Percentiles rank a stretch among this genome's conserved stretches.
phyloP scores from a whole-genome alignment of 2,113 vertebrate genomes.

The Neodon shergylaensis region DNA sequence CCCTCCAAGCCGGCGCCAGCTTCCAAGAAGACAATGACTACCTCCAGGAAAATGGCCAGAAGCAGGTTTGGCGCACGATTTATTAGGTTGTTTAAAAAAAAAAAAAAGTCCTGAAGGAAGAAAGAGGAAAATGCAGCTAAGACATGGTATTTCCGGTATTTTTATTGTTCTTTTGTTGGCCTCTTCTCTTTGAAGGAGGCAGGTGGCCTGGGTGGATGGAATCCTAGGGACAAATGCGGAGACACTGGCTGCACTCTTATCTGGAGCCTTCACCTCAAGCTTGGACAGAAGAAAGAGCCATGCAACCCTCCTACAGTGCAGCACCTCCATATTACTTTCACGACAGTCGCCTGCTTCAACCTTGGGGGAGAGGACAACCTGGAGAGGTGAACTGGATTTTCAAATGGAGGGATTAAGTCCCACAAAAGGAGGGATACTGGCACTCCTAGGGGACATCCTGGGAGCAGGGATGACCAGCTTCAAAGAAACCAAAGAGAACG shows the following conservation, averaged over 20 bases:
- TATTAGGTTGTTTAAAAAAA: slow-evolving; percentile 60
- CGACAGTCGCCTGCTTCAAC: background rate
- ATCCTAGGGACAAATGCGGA: background rate
- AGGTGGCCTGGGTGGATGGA: slow-evolving; percentile 24
- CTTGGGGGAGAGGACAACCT: background rate
- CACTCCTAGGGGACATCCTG: background rate
- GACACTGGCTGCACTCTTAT: background rate
- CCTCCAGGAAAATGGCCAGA: slow-evolving; percentile 63
- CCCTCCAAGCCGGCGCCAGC: slow-evolving; percentile 5
- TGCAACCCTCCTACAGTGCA: background rate
- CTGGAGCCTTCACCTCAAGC: background rate
- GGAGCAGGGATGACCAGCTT: background rate
- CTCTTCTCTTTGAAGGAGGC: slow-evolving; percentile 59
- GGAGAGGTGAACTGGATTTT: background rate
- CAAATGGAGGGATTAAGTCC: background rate
- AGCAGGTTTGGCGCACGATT: slow-evolving; percentile 47
- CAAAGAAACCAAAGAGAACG: slow-evolving; percentile 16
- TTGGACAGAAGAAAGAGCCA: background rate
- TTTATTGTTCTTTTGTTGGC: slow-evolving; percentile 55
- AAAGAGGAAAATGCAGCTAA: background rate
- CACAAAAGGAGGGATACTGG: background rate
- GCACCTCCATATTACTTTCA: background rate
- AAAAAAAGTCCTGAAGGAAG: background rate
- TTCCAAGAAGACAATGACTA: slow-evolving; percentile 49
- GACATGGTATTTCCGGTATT: slow-evolving; percentile 45